Evolutionary conservation across 2,888 invertebrate genomes (phyloP).

Genomic region (Acronicta leporina): DNA sequence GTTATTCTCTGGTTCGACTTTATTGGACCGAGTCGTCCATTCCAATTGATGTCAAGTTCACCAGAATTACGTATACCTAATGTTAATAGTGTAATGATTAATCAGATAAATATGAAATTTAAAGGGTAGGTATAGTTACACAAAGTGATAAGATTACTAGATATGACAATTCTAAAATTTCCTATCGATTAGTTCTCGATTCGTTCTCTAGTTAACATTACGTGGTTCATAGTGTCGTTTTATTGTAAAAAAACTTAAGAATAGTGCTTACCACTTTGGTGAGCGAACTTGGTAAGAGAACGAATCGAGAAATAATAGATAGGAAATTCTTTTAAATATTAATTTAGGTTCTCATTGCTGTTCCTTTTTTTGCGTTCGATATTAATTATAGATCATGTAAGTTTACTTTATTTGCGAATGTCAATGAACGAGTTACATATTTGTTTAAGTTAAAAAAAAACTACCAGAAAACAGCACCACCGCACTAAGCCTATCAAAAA

Average conservation of each 20-base stretch:
- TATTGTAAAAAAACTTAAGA: slow-evolving; percentile 1
- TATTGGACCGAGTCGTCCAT: neutral
- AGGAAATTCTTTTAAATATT: slow-evolving; percentile 15
- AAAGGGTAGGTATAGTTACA: no score
- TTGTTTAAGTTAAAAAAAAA: no score
- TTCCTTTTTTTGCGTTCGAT: slow-evolving; percentile 12
- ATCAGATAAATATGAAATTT: slow-evolving; percentile 11
- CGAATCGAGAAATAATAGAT: no score
- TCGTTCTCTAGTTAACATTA: slow-evolving; percentile 9
- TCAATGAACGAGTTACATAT: no score
- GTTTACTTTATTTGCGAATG: neutral
- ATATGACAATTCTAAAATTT: slow-evolving; percentile 19
- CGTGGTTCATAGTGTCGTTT: neutral
- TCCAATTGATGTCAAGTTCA: slow-evolving; percentile 2
- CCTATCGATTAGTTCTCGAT: slow-evolving; percentile 23
- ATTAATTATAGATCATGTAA: slow-evolving; percentile 25
- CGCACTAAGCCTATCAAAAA: no score
- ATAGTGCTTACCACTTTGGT: no score
- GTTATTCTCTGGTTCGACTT: neutral
- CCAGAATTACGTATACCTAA: no score
- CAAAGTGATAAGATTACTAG: slow-evolving; percentile 27
- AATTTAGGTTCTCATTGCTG: slow-evolving; percentile 4
- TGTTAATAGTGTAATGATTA: neutral
- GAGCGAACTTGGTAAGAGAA: no score
- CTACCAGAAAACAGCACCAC: no score